Percentiles rank a stretch among this genome's conserved stretches.
These are phyloP conservation scores for Eleginops maclovinus DNA, from an alignment of 2,113 vertebrate species.

Conservation along the genomic window DNA sequence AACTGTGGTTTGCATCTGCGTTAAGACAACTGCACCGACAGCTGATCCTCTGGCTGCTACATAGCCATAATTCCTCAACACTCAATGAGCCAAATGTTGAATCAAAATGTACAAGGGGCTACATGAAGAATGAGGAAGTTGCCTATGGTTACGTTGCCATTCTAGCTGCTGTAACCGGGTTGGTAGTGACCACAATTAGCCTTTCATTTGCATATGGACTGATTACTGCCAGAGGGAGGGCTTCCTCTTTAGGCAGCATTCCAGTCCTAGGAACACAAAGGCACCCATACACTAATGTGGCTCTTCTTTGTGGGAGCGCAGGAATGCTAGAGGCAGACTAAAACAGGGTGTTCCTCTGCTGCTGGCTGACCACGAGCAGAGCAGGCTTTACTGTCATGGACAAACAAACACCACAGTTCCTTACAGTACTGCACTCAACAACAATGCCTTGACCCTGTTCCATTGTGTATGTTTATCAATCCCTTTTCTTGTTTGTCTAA, in stretches of 20 bases:
- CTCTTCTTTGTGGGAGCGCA: conserved; percentile 17
- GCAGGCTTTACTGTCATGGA: not conserved
- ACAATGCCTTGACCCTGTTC: not conserved
- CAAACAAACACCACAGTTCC: not conserved
- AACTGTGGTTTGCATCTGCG: not conserved
- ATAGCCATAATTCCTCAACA: too few species aligned
- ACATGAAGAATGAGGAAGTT: not conserved
- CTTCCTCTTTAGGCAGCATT: conserved; percentile 12
- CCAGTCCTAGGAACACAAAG: conserved; percentile 12
- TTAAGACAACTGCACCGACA: conserved; percentile 10
- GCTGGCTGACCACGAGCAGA: not conserved
- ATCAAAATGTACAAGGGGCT: not conserved
- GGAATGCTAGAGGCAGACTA: conserved; percentile 18
- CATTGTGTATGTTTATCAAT: too few species aligned
- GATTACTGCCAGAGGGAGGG: conserved; percentile 3
- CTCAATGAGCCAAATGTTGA: too few species aligned
- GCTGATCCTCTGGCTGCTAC: conserved; percentile 19
- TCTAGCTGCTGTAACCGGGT: not conserved
- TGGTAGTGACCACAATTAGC: not conserved
- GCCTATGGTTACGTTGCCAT: not conserved
- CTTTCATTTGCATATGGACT: conserved; percentile 1
- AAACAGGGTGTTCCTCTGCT: not conserved
- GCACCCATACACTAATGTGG: not conserved
- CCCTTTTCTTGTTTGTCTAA: too few species aligned
- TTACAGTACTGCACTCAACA: not conserved